Base-by-base conservation (phyloP, 2,797 vertebrate species). In the Galaxias olidus region DNA sequence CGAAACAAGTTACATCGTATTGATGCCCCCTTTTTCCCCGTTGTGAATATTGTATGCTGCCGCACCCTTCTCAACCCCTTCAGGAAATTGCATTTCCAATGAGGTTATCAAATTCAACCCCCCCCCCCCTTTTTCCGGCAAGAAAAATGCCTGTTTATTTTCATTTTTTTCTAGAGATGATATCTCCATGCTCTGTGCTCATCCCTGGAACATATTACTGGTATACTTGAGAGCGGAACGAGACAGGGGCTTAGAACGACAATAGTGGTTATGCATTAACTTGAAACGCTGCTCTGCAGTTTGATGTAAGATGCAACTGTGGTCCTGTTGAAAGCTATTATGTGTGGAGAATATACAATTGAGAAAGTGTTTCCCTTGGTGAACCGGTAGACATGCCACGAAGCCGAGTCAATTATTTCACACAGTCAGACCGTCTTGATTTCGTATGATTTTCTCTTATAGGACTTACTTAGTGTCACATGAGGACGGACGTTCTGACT, bases 81-180 rank as follows among this genome's bases (percentile, higher is more conserved):
- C 11, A 41, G 59, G 52, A 80, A 83, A 84, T 69, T 71, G 59
- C 64, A 71, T 79, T 71, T 68, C 52, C 41, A 71, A 61, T 40
- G 58, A 55, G 64, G 49, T 71, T 67, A 66, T 66, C 47, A 70
- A 19, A 52, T 11, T 10, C 43, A 9, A 8, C 40, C 15, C 44
- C 8, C 18, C 50, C 53, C 41, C 15, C 9, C 15, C 12, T 12
- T 5, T 30, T 4, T 7, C 53, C 1, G 14, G 1, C 12, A 9
- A 13, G 30, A 9, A 41, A 55, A 40, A 55, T 9, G 1, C 12
- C 1, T 55, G 10, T 14, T 14, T 47, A 1, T 45, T 8, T n/a
- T 30, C 4, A 63, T 18, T 9, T 17, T 66, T 67, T 7, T 15
- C 49, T 58, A 63, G 61, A 68, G 49, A 51, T 51, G 45, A 9